phyloP scores from a whole-genome alignment of 2,888 invertebrate genomes.

The Scaptomyza parva region DNA sequence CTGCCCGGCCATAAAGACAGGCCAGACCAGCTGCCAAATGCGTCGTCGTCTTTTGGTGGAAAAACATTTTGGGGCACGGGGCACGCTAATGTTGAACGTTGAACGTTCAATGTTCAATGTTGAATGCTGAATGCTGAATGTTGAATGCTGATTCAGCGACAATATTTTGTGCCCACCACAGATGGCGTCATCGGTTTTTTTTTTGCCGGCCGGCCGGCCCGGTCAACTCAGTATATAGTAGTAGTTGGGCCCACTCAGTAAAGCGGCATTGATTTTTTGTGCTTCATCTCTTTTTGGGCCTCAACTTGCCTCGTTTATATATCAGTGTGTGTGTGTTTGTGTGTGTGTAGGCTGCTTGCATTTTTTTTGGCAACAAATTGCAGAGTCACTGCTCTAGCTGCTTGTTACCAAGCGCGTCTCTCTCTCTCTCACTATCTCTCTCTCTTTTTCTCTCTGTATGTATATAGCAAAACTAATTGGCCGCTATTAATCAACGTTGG shows the following conservation, averaged over 20 bases:
- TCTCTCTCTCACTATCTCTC: slow-evolving; percentile 13
- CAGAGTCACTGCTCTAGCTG: slow-evolving; percentile 40
- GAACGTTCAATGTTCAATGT: not conserved
- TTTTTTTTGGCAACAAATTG: slow-evolving; percentile 49
- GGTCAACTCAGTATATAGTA: slow-evolving; percentile 26
- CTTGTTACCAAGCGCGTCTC: slow-evolving; percentile 30
- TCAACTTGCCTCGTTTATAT: slow-evolving; percentile 3
- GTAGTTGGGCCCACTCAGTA: slow-evolving; percentile 44
- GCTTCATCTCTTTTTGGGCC: slow-evolving; percentile 18
- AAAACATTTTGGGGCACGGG: slow-evolving; percentile 8
- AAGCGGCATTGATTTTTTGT: slow-evolving; percentile 51
- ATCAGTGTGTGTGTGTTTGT: slow-evolving; percentile 8
- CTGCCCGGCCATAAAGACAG: slow-evolving; percentile 51
- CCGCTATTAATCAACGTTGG: slow-evolving; percentile 25
- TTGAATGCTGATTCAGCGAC: slow-evolving; percentile 54
- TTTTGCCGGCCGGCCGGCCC: slow-evolving; percentile 24
- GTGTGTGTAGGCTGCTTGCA: slow-evolving; percentile 46
- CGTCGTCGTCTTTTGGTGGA: slow-evolving; percentile 41
- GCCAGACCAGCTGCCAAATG: slow-evolving; percentile 59
- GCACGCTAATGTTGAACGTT: slow-evolving; percentile 33
- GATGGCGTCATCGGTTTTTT: slow-evolving; percentile 62
- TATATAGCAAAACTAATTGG: too few species aligned
- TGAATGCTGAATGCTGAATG: not conserved
- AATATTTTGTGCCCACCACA: slow-evolving; percentile 61
- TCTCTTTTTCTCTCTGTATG: not conserved